Conservation (phyloP, 2,113 vertebrate genomes). For the Eclectus roratus region DNA sequence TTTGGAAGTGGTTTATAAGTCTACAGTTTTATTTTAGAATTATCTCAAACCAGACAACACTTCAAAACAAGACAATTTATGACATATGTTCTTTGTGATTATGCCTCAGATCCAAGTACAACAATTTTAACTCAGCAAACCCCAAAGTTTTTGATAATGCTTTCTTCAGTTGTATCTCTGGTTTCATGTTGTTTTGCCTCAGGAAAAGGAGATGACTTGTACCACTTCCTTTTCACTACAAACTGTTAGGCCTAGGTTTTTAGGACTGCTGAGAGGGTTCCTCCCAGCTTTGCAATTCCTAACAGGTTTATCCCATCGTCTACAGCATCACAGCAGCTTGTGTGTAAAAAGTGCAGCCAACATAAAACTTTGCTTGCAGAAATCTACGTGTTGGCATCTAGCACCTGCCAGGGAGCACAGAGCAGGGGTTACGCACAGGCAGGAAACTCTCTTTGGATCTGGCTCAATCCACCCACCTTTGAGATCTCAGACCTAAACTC, state of each 20-base stretch:
- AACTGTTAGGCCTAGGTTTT: not conserved
- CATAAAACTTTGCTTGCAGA: not conserved
- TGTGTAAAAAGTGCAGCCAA: not conserved
- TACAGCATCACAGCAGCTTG: not conserved
- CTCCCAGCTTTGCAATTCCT: not conserved
- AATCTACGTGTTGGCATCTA: not conserved
- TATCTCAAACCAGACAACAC: slow-evolving; percentile 69
- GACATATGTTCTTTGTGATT: slow-evolving; percentile 75
- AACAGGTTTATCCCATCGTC: not conserved
- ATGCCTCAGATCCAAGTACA: slow-evolving; percentile 66
- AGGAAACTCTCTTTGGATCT: not conserved
- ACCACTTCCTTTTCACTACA: not conserved
- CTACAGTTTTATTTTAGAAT: slow-evolving; percentile 74
- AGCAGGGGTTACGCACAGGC: not conserved
- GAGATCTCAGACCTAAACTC: not conserved
- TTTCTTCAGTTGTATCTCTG: slow-evolving; percentile 43
- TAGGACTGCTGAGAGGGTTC: not conserved
- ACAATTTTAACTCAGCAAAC: slow-evolving; percentile 69
- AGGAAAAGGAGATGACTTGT: not conserved
- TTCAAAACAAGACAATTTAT: slow-evolving; percentile 75
- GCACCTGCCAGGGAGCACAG: not conserved
- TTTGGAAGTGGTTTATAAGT: slow-evolving; percentile 58
- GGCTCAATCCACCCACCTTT: not conserved
- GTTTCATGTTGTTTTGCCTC: slow-evolving; percentile 29
- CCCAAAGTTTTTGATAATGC: slow-evolving; percentile 35